A percentile compares a stretch with the other conserved stretches of the same genome.
phyloP scores from a whole-genome alignment of 1,140 invertebrate genomes.

The Anthonomus grandis region DNA sequence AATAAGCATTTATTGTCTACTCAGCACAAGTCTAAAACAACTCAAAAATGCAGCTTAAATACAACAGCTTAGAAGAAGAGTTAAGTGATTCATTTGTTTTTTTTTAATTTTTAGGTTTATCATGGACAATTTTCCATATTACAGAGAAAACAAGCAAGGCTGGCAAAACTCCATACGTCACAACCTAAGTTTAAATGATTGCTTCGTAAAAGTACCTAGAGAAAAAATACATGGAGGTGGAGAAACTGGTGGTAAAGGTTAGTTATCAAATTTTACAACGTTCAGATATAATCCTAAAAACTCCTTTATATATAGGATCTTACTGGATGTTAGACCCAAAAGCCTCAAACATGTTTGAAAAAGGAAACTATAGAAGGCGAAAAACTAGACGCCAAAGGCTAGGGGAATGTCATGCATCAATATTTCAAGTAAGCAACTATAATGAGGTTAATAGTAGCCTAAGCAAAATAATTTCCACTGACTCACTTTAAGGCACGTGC shows the following conservation, averaged over 20 bases:
- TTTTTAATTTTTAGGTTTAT: slow-evolving; percentile 69
- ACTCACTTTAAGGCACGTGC: background rate
- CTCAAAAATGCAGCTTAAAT: too few relatives aligned
- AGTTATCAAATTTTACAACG: background rate
- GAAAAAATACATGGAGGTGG: slow-evolving; percentile 64
- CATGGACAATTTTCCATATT: slow-evolving; percentile 81
- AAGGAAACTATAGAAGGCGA: slow-evolving; percentile 76
- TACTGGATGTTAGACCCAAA: slow-evolving; percentile 88
- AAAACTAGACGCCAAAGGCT: slow-evolving; percentile 54
- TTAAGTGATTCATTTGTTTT: too few relatives aligned
- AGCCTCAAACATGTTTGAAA: slow-evolving; percentile 85
- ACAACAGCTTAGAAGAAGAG: too few relatives aligned
- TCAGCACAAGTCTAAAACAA: too few relatives aligned
- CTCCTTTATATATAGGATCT: slow-evolving; percentile 1
- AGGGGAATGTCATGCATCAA: slow-evolving; percentile 30
- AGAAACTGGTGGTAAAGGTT: slow-evolving; percentile 65
- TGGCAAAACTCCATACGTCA: slow-evolving; percentile 86
- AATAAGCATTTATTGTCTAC: too few relatives aligned
- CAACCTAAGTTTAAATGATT: slow-evolving; percentile 90
- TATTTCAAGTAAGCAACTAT: slow-evolving; percentile 32
- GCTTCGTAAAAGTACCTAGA: slow-evolving; percentile 81
- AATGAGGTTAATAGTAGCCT: background rate
- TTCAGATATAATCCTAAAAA: background rate
- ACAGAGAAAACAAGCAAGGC: slow-evolving; percentile 73
- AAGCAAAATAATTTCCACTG: background rate